Evolutionary conservation across 2,113 vertebrate genomes (phyloP).

Genomic region (Anguilla rostrata): DNA sequence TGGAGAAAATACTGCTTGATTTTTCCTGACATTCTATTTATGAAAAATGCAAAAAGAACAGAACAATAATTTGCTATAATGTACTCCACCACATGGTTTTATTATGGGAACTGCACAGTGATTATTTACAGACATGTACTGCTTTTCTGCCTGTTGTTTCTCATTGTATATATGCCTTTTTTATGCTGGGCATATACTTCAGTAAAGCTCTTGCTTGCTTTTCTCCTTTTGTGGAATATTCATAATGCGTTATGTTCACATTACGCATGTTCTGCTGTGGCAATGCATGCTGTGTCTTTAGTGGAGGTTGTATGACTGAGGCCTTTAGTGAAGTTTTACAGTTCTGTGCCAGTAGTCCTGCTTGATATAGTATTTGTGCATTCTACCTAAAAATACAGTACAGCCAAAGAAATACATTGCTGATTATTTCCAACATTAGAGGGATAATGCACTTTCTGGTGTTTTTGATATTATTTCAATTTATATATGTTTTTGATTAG

Average conservation of each 20-base stretch:
- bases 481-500: too few species aligned
- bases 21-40: background rate
- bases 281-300: background rate
- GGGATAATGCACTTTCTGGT: too few species aligned
- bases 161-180: background rate
- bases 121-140: background rate
- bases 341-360: background rate
- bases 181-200: background rate
- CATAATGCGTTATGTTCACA: constrained; percentile 34
- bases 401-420: background rate
- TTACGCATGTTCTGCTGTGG: constrained; percentile 38
- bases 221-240: constrained; percentile 4
- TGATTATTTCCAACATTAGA: background rate
- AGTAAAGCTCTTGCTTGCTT: too few species aligned
- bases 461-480: too few species aligned
- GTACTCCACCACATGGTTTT: background rate
- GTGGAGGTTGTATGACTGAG: background rate
- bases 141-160: background rate
- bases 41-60: background rate
- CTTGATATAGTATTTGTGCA: background rate
- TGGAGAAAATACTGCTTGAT: background rate
- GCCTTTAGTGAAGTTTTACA: background rate
- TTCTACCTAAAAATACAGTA: background rate
- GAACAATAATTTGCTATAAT: background rate
- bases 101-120: background rate